These are phyloP conservation scores for Drosophila yakuba DNA, from an alignment of 1,140 invertebrate genomes.

Conservation along the genomic window DNA sequence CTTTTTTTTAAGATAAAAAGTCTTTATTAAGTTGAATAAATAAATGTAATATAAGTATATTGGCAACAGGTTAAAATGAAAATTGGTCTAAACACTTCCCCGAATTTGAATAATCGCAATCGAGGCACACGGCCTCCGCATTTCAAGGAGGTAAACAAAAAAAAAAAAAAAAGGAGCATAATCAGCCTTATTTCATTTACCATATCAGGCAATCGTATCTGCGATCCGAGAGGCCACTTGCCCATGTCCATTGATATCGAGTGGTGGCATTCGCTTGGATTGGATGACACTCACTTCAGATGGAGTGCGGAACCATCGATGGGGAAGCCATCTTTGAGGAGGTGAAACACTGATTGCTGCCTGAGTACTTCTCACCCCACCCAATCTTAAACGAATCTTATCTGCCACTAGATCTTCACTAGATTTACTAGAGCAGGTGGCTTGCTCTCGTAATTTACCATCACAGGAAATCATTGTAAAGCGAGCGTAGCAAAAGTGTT, in stretches of 20 bases:
- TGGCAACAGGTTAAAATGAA: not conserved
- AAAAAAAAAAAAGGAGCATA: constrained; percentile 11
- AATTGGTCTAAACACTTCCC: not conserved
- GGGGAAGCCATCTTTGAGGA: not conserved
- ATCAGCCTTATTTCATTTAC: constrained; percentile 33
- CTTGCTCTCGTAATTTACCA: constrained; percentile 2
- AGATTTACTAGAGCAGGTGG: not conserved
- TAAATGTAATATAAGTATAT: not conserved
- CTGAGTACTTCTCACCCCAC: not conserved
- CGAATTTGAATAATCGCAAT: constrained; percentile 25
- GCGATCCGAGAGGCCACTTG: constrained; percentile 35
- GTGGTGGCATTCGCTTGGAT: constrained; percentile 4
- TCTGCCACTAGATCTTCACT: constrained; percentile 2
- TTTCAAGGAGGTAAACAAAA: constrained; percentile 43
- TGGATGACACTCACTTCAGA: constrained; percentile 37
- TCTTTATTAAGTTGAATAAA: not conserved
- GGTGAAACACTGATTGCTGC: not conserved
- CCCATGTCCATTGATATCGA: constrained; percentile 38
- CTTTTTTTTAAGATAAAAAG: not conserved
- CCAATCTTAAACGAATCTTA: not conserved
- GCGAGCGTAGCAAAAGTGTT: constrained; percentile 11
- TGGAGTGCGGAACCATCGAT: constrained; percentile 31
- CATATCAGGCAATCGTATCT: constrained; percentile 36
- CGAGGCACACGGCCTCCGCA: no score
- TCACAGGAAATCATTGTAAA: constrained; percentile 2